Evolutionary conservation across 2,113 vertebrate species (phyloP).

Genomic region (Dinomys branickii): DNA sequence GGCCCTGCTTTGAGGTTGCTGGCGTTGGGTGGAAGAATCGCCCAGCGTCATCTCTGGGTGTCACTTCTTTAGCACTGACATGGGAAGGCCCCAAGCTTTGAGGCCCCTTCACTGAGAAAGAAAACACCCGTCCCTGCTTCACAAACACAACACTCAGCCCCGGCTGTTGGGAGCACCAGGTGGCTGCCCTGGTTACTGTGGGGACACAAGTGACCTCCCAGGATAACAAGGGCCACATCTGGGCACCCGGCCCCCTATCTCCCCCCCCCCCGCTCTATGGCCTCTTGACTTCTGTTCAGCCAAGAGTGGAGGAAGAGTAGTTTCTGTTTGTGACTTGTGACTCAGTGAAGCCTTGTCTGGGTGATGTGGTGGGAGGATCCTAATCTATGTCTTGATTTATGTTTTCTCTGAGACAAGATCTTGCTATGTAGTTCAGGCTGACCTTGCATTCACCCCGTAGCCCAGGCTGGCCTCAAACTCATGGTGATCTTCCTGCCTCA

Average conservation of each 20-base stretch:
- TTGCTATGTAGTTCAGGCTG: neutral
- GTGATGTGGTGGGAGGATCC: neutral
- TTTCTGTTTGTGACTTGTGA: conserved; percentile 40
- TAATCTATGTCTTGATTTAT: neutral
- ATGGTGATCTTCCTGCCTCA: neutral
- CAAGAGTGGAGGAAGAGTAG: neutral
- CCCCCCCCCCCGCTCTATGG: conserved; percentile 33
- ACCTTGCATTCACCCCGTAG: neutral
- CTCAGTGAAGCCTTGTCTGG: neutral
- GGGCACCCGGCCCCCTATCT: conserved; percentile 60
- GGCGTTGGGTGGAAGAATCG: neutral
- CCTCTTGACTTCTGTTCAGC: conserved; percentile 66
- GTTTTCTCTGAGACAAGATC: neutral
- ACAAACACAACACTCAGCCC: conserved; percentile 53
- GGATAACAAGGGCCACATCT: conserved; percentile 68
- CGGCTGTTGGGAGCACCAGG: conserved; percentile 79
- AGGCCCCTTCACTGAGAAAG: neutral
- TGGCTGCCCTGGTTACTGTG: conserved; percentile 69
- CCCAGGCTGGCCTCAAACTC: neutral
- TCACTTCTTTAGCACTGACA: conserved; percentile 47
- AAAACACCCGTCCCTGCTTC: conserved; percentile 53
- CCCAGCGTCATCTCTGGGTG: neutral
- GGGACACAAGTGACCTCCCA: conserved; percentile 76
- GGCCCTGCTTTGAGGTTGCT: neutral
- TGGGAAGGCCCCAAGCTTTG: conserved; percentile 49